Evolutionary conservation across 2,888 invertebrate genomes (phyloP).

Genomic region (Pandemis corylana): DNA sequence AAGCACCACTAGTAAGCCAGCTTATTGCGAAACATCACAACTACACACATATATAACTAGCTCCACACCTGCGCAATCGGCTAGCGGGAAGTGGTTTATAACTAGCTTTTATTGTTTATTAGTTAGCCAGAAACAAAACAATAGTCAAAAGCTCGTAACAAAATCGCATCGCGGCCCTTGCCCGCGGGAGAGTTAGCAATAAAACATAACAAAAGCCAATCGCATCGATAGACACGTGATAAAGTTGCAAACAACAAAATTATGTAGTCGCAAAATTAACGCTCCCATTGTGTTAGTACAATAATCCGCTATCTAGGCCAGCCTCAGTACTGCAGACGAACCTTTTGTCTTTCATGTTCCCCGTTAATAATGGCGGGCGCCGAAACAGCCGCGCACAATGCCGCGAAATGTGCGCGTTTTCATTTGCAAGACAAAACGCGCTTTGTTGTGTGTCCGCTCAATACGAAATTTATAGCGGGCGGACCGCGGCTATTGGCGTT

Average conservation of each 20-base stretch:
- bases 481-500: slow-evolving; percentile 81
- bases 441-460: slow-evolving; percentile 85
- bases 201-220: slow-evolving; percentile 57
- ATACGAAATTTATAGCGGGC: slow-evolving; percentile 84
- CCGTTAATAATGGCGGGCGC: slow-evolving; percentile 85
- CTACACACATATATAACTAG: not conserved
- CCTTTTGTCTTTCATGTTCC: slow-evolving; percentile 86
- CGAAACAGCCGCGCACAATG: slow-evolving; percentile 85
- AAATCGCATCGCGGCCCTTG: slow-evolving; percentile 47
- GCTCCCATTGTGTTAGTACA: slow-evolving; percentile 85
- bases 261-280: slow-evolving; percentile 84
- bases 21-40: not conserved
- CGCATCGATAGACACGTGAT: slow-evolving; percentile 78
- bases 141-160: slow-evolving; percentile 47
- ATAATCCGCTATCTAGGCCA: slow-evolving; percentile 85
- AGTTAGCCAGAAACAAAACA: slow-evolving; percentile 31
- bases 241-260: slow-evolving; percentile 84
- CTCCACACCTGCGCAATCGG: not conserved
- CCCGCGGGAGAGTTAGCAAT: slow-evolving; percentile 29
- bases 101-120: slow-evolving; percentile 44
- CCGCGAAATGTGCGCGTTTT: slow-evolving; percentile 85
- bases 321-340: slow-evolving; percentile 85
- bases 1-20: not conserved
- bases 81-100: slow-evolving; percentile 41
- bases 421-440: slow-evolving; percentile 85